These are phyloP conservation scores for Himalopsyche kuldschensis DNA, from an alignment of 2,888 invertebrate species.

Conservation along the genomic window DNA sequence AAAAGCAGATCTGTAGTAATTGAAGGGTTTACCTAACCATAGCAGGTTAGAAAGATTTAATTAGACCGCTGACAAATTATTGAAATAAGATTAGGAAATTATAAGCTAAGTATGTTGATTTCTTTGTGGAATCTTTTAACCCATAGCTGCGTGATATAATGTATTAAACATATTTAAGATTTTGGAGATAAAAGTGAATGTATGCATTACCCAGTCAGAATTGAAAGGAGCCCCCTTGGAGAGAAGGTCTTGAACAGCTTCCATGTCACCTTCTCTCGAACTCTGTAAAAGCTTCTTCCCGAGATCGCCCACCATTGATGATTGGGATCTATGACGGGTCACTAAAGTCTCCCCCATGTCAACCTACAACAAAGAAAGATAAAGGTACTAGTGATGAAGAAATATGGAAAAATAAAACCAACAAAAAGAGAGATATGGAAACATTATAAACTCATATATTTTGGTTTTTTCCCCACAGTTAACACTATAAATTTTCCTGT, in stretches of 20 bases:
- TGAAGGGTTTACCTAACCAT: background rate
- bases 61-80: background rate
- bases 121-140: too few species aligned
- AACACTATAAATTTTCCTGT: too few species aligned
- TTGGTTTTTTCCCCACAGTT: too few species aligned
- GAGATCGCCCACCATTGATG: conserved; percentile 68
- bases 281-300: conserved; percentile 82
- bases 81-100: background rate
- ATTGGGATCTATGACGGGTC: conserved; percentile 37
- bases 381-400: background rate
- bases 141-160: too few species aligned
- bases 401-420: too few species aligned
- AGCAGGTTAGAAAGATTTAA: background rate
- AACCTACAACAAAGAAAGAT: conserved; percentile 41
- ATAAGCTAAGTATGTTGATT: too few species aligned
- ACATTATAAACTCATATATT: background rate
- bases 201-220: conserved; percentile 78
- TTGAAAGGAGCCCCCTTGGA: conserved; percentile 88
- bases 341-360: conserved; percentile 42
- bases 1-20: background rate
- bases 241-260: conserved; percentile 76
- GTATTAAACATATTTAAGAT: too few species aligned
- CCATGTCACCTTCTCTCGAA: conserved; percentile 77
- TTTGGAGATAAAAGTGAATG: background rate
- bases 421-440: background rate